Evolutionary conservation across 2,113 vertebrate genomes (phyloP), one percentile per base, ranked within the genome.

Genomic region (Colossoma macropomum): DNA sequence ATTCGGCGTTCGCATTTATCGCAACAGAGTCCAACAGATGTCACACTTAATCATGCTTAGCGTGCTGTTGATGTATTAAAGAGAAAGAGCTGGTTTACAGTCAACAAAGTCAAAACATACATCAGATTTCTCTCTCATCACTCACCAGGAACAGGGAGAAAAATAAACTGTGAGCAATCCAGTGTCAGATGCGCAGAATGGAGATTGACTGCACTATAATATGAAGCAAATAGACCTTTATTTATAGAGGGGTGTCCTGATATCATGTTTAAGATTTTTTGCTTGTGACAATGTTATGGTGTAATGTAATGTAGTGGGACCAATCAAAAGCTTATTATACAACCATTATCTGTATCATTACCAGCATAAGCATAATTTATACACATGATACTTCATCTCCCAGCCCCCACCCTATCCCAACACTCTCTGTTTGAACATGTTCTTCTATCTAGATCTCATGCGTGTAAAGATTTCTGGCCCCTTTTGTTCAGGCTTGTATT

Each of bases 401-500:
- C 38, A 52, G 52, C 28, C 10, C 80, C 48, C 50, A 28, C 34
- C 79, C 76, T 75, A 74, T 77, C 73, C 41, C 60, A 28, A 88
- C 85, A 87, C 86, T 86, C 88, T 90, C 81, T 93, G 93, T 92
- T 87, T 83, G 89, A 92, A 93, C 93, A 91, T 90, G 93, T 86
- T 88, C 74, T 45, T 88, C 90, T 92, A 92, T 92, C 91, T 92
- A 89, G 86, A 93, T 93, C 88, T 92, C 85, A 89, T 91, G 89
- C 91, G 89, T 89, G 90, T 92, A 92, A 87, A 91, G 88, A 89
- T 89, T 82, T 90, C 89, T 92, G 89, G 86, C 86, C 87, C 88
- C 89, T 89, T 91, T 87, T 92, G 93, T 94, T 91, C 85, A 90
- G 92, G 89, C 92, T 92, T 92, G 93, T 92, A 92, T 90, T 87